Evolutionary conservation across 2,888 invertebrate genomes (phyloP), one percentile per base, ranked within the genome.

Genomic region (Eledona agricola): DNA sequence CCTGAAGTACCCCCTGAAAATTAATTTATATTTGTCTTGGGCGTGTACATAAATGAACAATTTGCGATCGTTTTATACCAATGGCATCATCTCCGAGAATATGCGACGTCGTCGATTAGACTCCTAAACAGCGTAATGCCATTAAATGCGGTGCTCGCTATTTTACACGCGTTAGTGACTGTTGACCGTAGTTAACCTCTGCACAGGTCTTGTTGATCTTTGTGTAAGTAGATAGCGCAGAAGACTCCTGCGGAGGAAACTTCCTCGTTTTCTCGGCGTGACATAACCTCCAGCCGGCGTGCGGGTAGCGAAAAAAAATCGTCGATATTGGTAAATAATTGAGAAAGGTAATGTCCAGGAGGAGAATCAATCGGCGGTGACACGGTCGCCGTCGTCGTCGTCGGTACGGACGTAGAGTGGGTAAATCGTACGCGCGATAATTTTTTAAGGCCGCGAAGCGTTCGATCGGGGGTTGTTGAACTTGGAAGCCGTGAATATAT

Each of bases 101-200:
- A 25, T 38, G n/a, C n/a, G 26, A 25, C 26, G 12, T 9, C 25
- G 9, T 38, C 7, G n/a, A 38, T 38, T 38, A 25, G 10, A 38
- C 9, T 38, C 26, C 26, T 9, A 16, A 38, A 38, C 38, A 38
- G 25, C 26, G 29, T 31, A 42, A 42, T 20, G 13, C 29, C 29
- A 31, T 42, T 42, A 42, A n/a, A 42, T 29, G 29, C 31, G 31
- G 20, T 42, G 52, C 51, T 59, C 51, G 50, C 42, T 55, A 55
- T 60, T 60, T 60, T 51, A 60, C 60, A 61, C 55, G 55, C 55
- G 59, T 55, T 57, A 55, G 56, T 62, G 62, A 59, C 60, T 58
- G 60, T 59, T 65, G 63, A 65, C 65, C 65, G 63, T 62, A 58
- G 62, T 65, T 65, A 65, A 65, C 65, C 65, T 65, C 55, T 47